A percentile compares a stretch with the other conserved stretches of the same genome.
Evolutionary conservation across 2,797 vertebrate genomes (phyloP).

Genomic region (Leucoraja ocellata): DNA sequence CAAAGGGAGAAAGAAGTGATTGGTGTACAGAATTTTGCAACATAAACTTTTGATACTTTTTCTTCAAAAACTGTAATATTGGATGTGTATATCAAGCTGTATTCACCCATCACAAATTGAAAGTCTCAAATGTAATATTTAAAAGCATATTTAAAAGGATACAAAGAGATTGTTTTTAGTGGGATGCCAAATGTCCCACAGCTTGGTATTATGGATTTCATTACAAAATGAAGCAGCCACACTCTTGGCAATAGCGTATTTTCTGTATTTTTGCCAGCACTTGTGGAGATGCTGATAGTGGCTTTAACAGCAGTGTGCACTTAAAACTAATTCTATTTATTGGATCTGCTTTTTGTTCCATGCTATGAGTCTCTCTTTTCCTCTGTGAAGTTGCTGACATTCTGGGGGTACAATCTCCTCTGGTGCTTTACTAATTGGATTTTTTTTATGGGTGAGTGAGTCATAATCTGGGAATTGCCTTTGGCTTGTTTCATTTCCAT

Average conservation of each 20-base stretch:
- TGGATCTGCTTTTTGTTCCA: neutral
- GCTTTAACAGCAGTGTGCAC: neutral
- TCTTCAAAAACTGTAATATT: neutral
- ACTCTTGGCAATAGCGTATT: constrained; percentile 10
- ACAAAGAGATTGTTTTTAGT: neutral
- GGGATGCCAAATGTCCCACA: neutral
- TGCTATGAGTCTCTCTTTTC: neutral
- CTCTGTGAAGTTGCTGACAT: neutral
- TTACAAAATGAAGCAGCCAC: constrained; percentile 19
- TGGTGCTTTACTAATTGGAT: neutral
- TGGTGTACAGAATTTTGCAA: neutral
- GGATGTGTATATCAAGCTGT: neutral
- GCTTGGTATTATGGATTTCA: neutral
- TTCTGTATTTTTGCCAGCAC: neutral
- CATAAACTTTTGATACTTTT: neutral
- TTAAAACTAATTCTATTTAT: neutral
- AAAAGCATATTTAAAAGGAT: neutral
- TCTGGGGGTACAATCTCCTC: neutral
- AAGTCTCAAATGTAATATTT: neutral
- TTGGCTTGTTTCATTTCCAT: neutral
- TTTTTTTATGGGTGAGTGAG: neutral
- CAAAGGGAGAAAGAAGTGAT: neutral
- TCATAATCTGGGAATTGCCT: neutral
- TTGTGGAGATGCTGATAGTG: neutral
- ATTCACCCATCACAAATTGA: neutral